phyloP scores from a whole-genome alignment of 1,140 invertebrate species.

The Drosophila persimilis region DNA sequence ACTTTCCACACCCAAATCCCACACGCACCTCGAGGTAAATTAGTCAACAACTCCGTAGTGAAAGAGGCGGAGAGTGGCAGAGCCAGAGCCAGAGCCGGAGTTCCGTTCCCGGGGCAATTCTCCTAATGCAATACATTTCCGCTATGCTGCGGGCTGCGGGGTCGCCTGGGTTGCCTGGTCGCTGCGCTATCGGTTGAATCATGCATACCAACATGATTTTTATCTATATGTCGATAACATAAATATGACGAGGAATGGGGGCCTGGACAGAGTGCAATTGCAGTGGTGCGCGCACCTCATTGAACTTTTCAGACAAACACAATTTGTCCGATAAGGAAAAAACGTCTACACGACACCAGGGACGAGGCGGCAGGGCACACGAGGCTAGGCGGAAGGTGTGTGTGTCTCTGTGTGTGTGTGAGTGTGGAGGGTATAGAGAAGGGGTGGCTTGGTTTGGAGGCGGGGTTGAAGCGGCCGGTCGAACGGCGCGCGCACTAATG shows the following conservation, averaged over 20 bases:
- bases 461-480: slow-evolving; percentile 8
- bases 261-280: slow-evolving; percentile 56
- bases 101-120: slow-evolving; percentile 57
- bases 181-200: slow-evolving; percentile 38
- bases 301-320: slow-evolving; percentile 81
- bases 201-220: slow-evolving; percentile 73
- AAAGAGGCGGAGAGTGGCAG: background rate
- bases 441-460: background rate
- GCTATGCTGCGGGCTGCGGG: slow-evolving; percentile 60
- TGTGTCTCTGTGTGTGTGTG: background rate
- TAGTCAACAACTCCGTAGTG: slow-evolving; percentile 57
- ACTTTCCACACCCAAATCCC: slow-evolving; percentile 35
- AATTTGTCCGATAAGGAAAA: slow-evolving; percentile 80
- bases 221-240: slow-evolving; percentile 73
- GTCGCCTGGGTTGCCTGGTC: slow-evolving; percentile 11
- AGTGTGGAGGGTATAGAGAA: background rate
- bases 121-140: slow-evolving; percentile 77
- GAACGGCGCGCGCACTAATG: slow-evolving; percentile 74
- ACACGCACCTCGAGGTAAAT: slow-evolving; percentile 52
- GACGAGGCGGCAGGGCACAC: too few relatives aligned
- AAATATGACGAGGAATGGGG: slow-evolving; percentile 67
- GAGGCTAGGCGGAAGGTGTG: slow-evolving; percentile 1
- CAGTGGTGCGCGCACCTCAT: slow-evolving; percentile 67
- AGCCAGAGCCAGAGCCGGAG: background rate
- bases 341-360: slow-evolving; percentile 36